Base-by-base conservation (phyloP, 2,888 invertebrate genomes). In the Sinodicranocentrus sp. region DNA sequence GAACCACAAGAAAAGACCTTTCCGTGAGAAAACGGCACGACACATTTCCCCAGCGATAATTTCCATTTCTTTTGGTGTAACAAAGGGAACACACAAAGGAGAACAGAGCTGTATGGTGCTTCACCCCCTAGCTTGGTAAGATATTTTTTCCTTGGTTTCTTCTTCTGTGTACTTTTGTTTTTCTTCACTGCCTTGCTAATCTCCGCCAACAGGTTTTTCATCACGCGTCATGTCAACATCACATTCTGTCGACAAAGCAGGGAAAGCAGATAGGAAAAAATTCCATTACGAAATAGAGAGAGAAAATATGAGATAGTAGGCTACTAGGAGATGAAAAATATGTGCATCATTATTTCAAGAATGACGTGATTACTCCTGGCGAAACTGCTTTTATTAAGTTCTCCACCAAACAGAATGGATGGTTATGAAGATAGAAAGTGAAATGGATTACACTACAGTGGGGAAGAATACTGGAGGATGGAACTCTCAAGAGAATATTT, bases 301-400 rank as follows among this genome's bases (percentile, higher is more conserved):
- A 10, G 48, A 48, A n/a, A 48, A n/a, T 3, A 48, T 48, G 48
- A 48, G 48, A 48, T 48, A n/a, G 48, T 2, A n/a, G 39, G 39
- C 13, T 39, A 39, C 39, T 39, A 13, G 15, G 13, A n/a, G 13
- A n/a, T 2, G 15, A 15, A 48, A 48, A n/a, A 10, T 48, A 15
- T 48, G 48, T 48, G 15, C 48, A 48, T 10, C 48, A 48, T 48
- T 48, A 48, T 48, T 48, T 48, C 48, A 48, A 48, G 48, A 48
- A 48, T 48, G 48, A 15, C 48, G 48, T 48, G 48, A 48, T 48
- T 48, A 48, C 48, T 48, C 48, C n/a, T n/a, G 48, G 6, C n/a
- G 2, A 48, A 48, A 48, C 48, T 5, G n/a, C 48, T 48, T 48
- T 48, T 48, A 48, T 48, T 48, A 48, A 48, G 48, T 48, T 48